These are phyloP conservation scores for Apoderus coryli DNA, from an alignment of 2,888 invertebrate species.

Conservation along the genomic window DNA sequence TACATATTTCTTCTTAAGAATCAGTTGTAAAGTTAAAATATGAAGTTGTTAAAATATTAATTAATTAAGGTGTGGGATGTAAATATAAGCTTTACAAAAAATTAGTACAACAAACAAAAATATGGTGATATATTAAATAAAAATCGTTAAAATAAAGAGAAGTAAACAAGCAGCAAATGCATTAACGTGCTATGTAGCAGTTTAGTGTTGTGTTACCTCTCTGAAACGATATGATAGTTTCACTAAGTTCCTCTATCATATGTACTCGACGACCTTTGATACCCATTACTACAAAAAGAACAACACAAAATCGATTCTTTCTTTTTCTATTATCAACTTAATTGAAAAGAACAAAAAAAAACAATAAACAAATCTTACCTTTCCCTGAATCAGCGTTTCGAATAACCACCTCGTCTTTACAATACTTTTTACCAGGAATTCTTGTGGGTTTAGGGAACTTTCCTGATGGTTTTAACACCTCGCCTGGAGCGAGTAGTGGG, in stretches of 20 bases:
- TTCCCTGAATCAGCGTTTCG: slow-evolving; percentile 92
- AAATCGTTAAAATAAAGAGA: too few species aligned
- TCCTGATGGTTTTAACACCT: slow-evolving; percentile 75
- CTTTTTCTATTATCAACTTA: too few species aligned
- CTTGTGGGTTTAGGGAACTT: slow-evolving; percentile 80
- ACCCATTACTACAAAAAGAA: slow-evolving; percentile 88
- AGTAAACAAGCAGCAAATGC: too few species aligned
- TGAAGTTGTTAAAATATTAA: too few species aligned
- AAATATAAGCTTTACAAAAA: too few species aligned
- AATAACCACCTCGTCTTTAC: slow-evolving; percentile 86
- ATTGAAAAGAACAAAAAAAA: neutral
- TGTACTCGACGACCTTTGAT: slow-evolving; percentile 96
- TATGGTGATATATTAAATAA: too few species aligned
- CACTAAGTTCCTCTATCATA: slow-evolving; percentile 97
- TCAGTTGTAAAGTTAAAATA: too few species aligned
- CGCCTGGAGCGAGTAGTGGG: slow-evolving; percentile 63
- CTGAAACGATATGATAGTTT: slow-evolving; percentile 98
- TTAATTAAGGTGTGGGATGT: too few species aligned
- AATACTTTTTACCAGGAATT: slow-evolving; percentile 85
- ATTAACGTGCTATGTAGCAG: slow-evolving; percentile 5
- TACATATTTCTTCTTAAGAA: too few species aligned
- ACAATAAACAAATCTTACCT: slow-evolving; percentile 44
- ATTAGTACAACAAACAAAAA: too few species aligned
- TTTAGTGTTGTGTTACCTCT: slow-evolving; percentile 82
- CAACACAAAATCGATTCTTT: too few species aligned